Base-by-base conservation (phyloP, 2,113 vertebrate species). In the Himantopus leucocephalus region DNA sequence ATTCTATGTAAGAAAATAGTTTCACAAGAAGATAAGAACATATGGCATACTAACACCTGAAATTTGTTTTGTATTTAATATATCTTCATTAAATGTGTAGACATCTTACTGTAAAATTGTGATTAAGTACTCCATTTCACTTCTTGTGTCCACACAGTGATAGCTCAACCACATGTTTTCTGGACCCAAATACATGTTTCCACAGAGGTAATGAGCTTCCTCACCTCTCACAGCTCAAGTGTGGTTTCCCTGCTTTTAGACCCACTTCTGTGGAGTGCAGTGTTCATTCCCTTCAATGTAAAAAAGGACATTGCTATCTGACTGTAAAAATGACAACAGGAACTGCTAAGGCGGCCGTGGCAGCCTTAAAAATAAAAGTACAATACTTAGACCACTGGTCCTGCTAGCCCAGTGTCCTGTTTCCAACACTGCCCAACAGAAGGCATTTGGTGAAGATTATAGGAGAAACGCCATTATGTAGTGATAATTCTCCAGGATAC, bases 101-200 rank as follows among this genome's bases (percentile, higher is more conserved):
- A 18, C 18, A 64, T 22, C 5, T 64, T 67, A 56, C 35, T 16
- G 1, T 32, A 63, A 79, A 63, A 53, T 8, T 63, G 24, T 50
- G 26, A 62, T 39, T 15, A 60, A 77, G 48, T 26, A 29, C 4
- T 47, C 47, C 5, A 52, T 77, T 87, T 85, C 30, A 39, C 17
- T 90, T 72, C 9, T 39, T 50, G 4, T 58, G 27, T 35, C 21
- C 74, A 23, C 30, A 62, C 4, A 35, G 12, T 34, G 17, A 26
- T 22, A 68, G 9, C 10, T 58, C 53, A 72, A 14, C 0, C 0
- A 14, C 7, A 21, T 5, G 12, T 2, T 48, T 66, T 60, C 56
- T 88, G 23, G 20, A 45, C 22, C 7, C 16, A 56, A 35, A 60
- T 23, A 26, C 7, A 8, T 32, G 20, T 39, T 94, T 68, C 26